Evolutionary conservation across 2,113 vertebrate species (phyloP), one percentile per base, ranked within the genome.

Genomic region (Sorex fumeus): DNA sequence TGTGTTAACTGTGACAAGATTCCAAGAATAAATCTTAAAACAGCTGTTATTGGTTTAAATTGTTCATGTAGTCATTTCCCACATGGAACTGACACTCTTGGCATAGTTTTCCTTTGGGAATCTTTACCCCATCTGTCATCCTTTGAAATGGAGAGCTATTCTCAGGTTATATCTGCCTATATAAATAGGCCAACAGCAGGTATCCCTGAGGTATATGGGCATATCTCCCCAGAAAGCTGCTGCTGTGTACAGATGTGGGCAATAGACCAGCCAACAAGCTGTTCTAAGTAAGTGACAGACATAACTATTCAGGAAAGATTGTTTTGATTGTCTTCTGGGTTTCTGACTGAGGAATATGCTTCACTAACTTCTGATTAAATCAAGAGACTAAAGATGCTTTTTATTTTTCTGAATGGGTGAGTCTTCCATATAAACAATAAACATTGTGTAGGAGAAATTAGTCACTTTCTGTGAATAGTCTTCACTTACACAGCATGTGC

Each of bases 301-400:
- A n/a, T 84, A 90, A 40, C 28, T 88, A 82, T 87, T 94, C 86
- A 75, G 66, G 30, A 72, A 88, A 95, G 76, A 25, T 76, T 66
- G 72, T 36, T 36, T 93, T 92, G 91, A 72, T 72, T 94, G n/a
- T 91, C 79, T 40, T n/a, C 25, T 77, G 4, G 45, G 92, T 70
- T 96, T 84, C 53, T 4, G 4, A 28, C 2, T 71, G 69, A 87
- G 57, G 79, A 88, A 71, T 60, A 40, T 95, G 45, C 91, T 89
- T 2, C 6, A 76, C 75, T 85, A 53, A 78, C 21, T 80, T 96
- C 96, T 89, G 92, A 93, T 77, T 75, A 82, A 93, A 40, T 91
- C 30, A 32, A 64, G 90, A 30, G 70, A 91, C 86, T 96, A 92
- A 91, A 82, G 69, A 43, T 74, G 70, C 11, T 82, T 34, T 47